Percentiles rank a stretch among this genome's conserved stretches.
These are phyloP conservation scores for Zaprionus taronus DNA, from an alignment of 1,140 invertebrate species.

Conservation along the genomic window DNA sequence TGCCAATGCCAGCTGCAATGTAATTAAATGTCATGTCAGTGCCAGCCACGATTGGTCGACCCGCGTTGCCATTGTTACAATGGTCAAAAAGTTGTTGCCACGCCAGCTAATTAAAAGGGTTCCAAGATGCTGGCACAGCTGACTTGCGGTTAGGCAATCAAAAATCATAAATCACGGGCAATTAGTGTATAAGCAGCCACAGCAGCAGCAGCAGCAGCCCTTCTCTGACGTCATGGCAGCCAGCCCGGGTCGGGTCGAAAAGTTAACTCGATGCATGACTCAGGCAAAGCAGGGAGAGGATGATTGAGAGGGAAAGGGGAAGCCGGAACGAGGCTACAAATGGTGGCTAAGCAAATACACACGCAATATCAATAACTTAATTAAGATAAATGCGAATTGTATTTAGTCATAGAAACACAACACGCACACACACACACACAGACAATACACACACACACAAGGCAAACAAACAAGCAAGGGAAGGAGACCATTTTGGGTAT, in stretches of 20 bases:
- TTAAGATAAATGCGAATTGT: constrained; percentile 81
- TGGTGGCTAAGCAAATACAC: constrained; percentile 35
- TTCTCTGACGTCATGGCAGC: constrained; percentile 42
- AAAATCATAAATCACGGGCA: constrained; percentile 77
- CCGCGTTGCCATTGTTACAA: constrained; percentile 23
- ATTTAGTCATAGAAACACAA: constrained; percentile 60
- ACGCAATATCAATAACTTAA: constrained; percentile 80
- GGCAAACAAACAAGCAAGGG: constrained; percentile 1
- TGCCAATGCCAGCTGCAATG: constrained; percentile 61
- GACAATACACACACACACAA: not conserved
- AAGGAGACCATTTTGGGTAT: constrained; percentile 38
- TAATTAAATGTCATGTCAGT: constrained; percentile 77
- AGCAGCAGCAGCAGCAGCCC: not conserved
- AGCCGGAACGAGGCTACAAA: constrained; percentile 12
- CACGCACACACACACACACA: constrained; percentile 32
- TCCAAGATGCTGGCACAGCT: constrained; percentile 35
- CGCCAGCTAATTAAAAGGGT: constrained; percentile 66
- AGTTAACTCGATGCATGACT: constrained; percentile 28
- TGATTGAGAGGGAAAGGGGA: not conserved
- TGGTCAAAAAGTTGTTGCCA: constrained; percentile 65
- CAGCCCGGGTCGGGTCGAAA: not conserved
- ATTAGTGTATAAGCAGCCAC: constrained; percentile 50
- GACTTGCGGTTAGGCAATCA: constrained; percentile 75
- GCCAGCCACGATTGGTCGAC: constrained; percentile 51
- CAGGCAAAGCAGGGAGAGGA: constrained; percentile 9